Base-by-base conservation (phyloP, 2,113 vertebrate species). In the Bufo bufo region DNA sequence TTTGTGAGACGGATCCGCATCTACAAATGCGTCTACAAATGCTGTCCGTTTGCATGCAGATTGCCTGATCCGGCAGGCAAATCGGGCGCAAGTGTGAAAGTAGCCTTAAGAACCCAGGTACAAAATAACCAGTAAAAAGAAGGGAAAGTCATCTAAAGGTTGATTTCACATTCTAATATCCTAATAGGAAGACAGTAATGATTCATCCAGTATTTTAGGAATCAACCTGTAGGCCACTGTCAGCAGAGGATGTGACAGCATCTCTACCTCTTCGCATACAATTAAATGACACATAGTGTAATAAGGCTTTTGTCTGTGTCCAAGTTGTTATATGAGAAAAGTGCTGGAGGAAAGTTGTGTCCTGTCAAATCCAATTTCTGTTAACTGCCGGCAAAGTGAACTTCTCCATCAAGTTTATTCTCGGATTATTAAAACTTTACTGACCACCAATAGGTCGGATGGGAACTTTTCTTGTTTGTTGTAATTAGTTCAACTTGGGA, bases 201-300 rank as follows among this genome's bases (percentile, higher is more conserved):
- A 72, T 50, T 75, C 72, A 75, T 20, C 16, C 45, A 50, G 8
- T 20, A 2, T 2, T 50, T 61, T 45, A 47, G 79, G 43, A 45
- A 59, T 81, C 49, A 59, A 43, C 56, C 79, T 61, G 56, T 81
- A 75, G 79, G 56, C 79, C 43, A 81, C 56, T 61, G 56, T 61
- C 79, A 81, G 79, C 56, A 2, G 43, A 45, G 33, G n/a, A 61
- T 20, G 19, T 61, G 79, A 81, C 79, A 61, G 58, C 79, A 19
- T n/a, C 43, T 10, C 56, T 61, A 81, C 79, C 79, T 81, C 79
- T 47, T 0, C 56, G 6, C 33, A 81, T 61, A 11, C 79, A 54
- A 61, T 45, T 58, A 81, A 61, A 61, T 81, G 79, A 61, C 79
- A 81, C 79, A 81, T 81, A 81, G 61, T 61, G 61, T 61, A 61